Base-by-base conservation (phyloP, 2,797 vertebrate genomes). In the Eupleurogrammus muticus region DNA sequence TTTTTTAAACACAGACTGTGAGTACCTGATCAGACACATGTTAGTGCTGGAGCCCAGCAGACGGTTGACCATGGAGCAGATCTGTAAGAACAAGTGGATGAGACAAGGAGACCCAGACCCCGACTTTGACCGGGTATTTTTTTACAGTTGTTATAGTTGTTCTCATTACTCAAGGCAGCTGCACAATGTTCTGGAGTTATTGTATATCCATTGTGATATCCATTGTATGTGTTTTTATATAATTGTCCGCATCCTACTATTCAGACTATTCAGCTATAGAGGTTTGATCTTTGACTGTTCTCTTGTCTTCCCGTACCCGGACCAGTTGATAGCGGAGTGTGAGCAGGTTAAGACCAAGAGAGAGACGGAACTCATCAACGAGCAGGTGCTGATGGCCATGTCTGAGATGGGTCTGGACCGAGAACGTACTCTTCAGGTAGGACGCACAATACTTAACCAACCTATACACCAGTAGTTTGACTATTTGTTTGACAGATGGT, bases 81-180 rank as follows among this genome's bases (percentile, higher is more conserved):
- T 99, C 92, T 98, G 97, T 91, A 98, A 96, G 79, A 98, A 99
- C 94, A 99, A 99, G 93, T 99, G 98, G 98, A 99, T 99, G 97
- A 97, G 96, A 84, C 94, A 95, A 2, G 98, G 97, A 65, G 98
- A 99, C 71, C 93, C 94, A 0, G 98, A 99, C 13, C 95, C 96
- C 0, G 97, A 97, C 57, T 99, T 99, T 5, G 97, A 99, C 65
- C 91, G 95, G 94, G 98, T 99, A 82, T 96, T n/a, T n/a, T n/a
- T n/a, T n/a, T n/a, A n/a, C n/a, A 96, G 23, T 36, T 3, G 0
- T 12, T 38, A 9, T 28, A 66, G 47, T 42, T n/a, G 40, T 28
- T 19, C 48, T 16, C 5, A 51, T 1, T n/a, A 14, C 12, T 53
- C 10, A 16, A 2, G 0, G 46, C 6, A 24, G 23, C 44, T 23